Percentiles rank a stretch among this genome's conserved stretches.
Evolutionary conservation across 1,140 invertebrate species (phyloP).

Genomic region (Drosophila chauvacae): DNA sequence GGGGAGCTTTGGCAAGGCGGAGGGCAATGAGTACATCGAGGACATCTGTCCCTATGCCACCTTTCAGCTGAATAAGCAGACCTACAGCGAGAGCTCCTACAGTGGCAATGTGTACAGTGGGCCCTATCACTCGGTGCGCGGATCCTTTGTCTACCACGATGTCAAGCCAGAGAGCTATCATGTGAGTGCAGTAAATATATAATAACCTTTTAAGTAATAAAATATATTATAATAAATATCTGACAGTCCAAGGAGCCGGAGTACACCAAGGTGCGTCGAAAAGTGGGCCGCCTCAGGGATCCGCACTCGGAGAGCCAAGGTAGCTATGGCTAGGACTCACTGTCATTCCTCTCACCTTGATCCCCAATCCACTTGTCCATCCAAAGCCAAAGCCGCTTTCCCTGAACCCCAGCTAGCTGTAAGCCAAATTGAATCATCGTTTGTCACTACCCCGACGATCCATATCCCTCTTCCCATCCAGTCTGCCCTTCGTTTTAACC

Average conservation of each 20-base stretch:
- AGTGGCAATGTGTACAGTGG: constrained; percentile 94
- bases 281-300: constrained; percentile 90
- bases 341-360: constrained; percentile 3
- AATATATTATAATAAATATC: not conserved
- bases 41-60: constrained; percentile 96
- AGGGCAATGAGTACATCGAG: constrained; percentile 91
- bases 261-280: constrained; percentile 92
- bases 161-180: constrained; percentile 86
- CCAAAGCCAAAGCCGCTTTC: not conserved
- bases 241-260: constrained; percentile 90
- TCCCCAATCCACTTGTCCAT: constrained; percentile 7
- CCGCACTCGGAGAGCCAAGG: constrained; percentile 93
- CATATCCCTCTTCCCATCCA: not conserved
- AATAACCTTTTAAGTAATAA: too few species aligned
- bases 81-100: constrained; percentile 94
- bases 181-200: constrained; percentile 79
- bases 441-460: constrained; percentile 8
- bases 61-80: constrained; percentile 93
- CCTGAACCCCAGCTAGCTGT: constrained; percentile 41
- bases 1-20: constrained; percentile 85
- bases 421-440: constrained; percentile 69
- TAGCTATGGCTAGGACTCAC: constrained; percentile 74
- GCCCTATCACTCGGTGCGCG: constrained; percentile 93
- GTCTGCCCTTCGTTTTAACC: constrained; percentile 23
- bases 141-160: constrained; percentile 96